Evolutionary conservation across 2,113 vertebrate species (phyloP), one percentile per base, ranked within the genome.

Genomic region (Piaya cayana): DNA sequence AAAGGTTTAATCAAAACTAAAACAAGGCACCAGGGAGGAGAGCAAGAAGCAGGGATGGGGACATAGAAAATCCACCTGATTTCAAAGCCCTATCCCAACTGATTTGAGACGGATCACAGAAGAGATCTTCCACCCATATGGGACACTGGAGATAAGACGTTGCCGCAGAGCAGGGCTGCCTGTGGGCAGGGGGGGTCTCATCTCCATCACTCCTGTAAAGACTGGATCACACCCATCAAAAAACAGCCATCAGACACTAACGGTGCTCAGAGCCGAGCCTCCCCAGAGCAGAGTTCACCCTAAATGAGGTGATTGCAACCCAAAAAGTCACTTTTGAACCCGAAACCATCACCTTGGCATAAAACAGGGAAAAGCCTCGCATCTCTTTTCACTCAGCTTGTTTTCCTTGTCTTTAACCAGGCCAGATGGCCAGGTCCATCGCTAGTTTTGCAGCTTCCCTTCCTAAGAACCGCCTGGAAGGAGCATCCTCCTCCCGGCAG

Each of bases 251-350:
- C 23, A 21, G 45, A 45, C 29, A 30, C 26, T 55, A 26, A n/a
- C 49, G 16, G 42, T 0, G 1, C 50, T 15, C 15, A 0, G 36
- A 1, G 1, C 52, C 0, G 2, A 55, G 62, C 56, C 25, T 0
- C 1, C 6, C 16, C 67, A 8, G 25, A 29, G 25, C 29, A 19
- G 70, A 5, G 7, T 12, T 49, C 32, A 67, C 58, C 34, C 39
- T 27, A 37, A 21, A 34, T 2, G 2, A 53, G 27, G 23, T 1
- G 1, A 32, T 47, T 26, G 32, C 71, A 49, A 69, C 30, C 36
- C 20, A 30, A 78, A 74, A 82, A 78, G 20, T 18, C 36, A 10
- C 36, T 14, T 79, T 49, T 37, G 60, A 77, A 19, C 70, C 60
- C 42, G 26, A 63, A 74, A 82, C 63, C 34, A 18, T 26, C 34